Evolutionary conservation across 2,888 invertebrate genomes (phyloP).

Genomic region (Thecophora atra): DNA sequence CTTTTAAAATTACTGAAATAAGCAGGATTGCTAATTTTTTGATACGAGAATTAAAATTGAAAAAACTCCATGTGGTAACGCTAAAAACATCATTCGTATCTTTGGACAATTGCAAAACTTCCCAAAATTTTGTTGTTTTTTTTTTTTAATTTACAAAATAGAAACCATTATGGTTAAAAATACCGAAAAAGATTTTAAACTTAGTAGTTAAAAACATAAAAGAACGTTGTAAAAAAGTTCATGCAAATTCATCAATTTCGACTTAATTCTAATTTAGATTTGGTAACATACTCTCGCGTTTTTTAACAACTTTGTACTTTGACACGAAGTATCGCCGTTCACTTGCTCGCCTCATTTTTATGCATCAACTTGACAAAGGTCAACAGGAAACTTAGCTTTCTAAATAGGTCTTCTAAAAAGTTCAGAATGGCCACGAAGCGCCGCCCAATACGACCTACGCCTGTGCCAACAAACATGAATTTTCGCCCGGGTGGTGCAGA

Average conservation of each 20-base stretch:
- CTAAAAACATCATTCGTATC: not conserved
- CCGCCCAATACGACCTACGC: conserved; percentile 60
- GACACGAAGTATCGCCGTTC: conserved; percentile 26
- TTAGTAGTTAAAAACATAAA: not conserved
- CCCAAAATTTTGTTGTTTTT: no score
- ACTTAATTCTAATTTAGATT: no score
- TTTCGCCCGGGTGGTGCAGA: conserved; percentile 70
- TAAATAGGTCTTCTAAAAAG: not conserved
- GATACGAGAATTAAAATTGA: no score
- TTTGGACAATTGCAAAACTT: conserved; percentile 2
- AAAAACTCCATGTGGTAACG: not conserved
- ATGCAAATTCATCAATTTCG: not conserved
- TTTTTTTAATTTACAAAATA: no score
- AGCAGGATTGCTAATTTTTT: no score
- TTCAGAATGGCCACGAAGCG: conserved; percentile 65
- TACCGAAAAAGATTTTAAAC: not conserved
- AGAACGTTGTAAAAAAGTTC: not conserved
- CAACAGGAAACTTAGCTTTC: conserved; percentile 3
- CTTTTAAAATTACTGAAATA: no score
- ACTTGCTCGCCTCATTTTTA: conserved; percentile 22
- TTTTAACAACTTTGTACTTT: conserved; percentile 43
- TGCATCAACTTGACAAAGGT: conserved; percentile 26
- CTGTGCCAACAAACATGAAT: conserved; percentile 67
- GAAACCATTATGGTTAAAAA: conserved; percentile 1
- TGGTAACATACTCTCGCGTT: not conserved